Conservation (phyloP, 2,888 invertebrate genomes). For the Aspidapion aeneum region DNA sequence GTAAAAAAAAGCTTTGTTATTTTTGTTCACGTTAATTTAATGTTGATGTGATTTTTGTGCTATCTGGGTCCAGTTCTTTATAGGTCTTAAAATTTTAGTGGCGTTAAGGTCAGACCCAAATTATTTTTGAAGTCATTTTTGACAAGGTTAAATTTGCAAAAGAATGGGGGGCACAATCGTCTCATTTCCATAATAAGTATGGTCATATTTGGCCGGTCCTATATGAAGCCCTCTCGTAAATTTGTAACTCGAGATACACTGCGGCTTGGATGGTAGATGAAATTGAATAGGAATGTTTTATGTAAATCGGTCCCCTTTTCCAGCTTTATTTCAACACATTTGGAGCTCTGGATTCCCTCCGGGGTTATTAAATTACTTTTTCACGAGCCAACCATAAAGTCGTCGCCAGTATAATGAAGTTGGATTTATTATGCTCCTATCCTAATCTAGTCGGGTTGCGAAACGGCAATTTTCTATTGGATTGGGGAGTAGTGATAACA, state of each 20-base stretch:
- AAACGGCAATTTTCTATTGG: too few species aligned
- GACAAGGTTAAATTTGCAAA: too few species aligned
- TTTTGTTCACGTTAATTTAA: too few species aligned
- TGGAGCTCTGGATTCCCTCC: neutral
- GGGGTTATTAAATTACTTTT: slow-evolving; percentile 3
- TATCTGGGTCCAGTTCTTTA: too few species aligned
- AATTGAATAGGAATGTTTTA: slow-evolving; percentile 14
- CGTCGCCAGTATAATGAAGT: neutral
- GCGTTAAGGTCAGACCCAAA: too few species aligned
- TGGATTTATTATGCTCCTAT: neutral
- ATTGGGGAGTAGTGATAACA: too few species aligned
- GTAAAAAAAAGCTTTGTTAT: too few species aligned
- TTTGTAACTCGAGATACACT: slow-evolving; percentile 13
- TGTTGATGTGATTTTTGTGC: too few species aligned
- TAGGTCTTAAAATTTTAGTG: too few species aligned
- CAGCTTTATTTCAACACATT: slow-evolving; percentile 5
- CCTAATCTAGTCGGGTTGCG: too few species aligned
- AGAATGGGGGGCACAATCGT: too few species aligned
- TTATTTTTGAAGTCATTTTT: too few species aligned
- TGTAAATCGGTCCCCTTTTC: slow-evolving; percentile 1
- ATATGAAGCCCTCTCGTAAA: slow-evolving; percentile 10
- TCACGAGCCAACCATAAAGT: neutral
- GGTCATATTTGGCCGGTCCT: slow-evolving; percentile 16
- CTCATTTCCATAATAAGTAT: neutral
- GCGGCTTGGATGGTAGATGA: slow-evolving; percentile 11